phyloP scores from a whole-genome alignment of 2,797 vertebrate genomes.

The Microctenopoma lineatum region DNA sequence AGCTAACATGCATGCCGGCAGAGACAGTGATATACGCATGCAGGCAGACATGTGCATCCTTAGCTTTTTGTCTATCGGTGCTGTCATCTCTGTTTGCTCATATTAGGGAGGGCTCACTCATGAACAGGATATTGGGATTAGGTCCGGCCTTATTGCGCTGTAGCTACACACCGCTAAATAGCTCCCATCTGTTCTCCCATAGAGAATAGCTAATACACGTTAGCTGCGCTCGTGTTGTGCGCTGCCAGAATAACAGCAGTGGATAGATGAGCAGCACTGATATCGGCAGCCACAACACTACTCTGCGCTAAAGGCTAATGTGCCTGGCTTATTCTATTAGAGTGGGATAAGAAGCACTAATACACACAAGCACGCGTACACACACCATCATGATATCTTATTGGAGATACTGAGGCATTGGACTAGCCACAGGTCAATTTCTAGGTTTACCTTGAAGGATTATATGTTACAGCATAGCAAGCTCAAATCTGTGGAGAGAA shows the following conservation, averaged over 20 bases:
- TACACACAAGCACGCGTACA: constrained; percentile 38
- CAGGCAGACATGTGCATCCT: constrained; percentile 44
- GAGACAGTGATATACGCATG: constrained; percentile 43
- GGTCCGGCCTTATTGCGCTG: constrained; percentile 79
- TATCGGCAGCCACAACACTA: constrained; percentile 77
- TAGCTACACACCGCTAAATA: constrained; percentile 83
- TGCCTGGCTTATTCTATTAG: constrained; percentile 84
- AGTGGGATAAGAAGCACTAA: constrained; percentile 75
- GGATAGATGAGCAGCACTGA: constrained; percentile 84
- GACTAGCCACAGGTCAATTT: constrained; percentile 38
- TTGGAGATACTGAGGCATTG: constrained; percentile 60
- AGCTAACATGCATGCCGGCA: constrained; percentile 40
- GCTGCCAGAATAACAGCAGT: constrained; percentile 79
- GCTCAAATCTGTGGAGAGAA: constrained; percentile 49
- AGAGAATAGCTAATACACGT: constrained; percentile 79
- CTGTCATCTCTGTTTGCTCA: constrained; percentile 85
- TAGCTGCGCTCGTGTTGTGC: constrained; percentile 68
- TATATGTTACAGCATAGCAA: constrained; percentile 40
- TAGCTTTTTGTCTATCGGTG: constrained; percentile 76
- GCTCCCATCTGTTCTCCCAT: constrained; percentile 83
- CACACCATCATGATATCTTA: constrained; percentile 65
- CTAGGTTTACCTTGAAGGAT: constrained; percentile 64
- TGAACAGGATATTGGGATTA: constrained; percentile 85
- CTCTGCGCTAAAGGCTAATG: constrained; percentile 81
- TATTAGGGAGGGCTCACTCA: constrained; percentile 83